A percentile compares a stretch with the other conserved stretches of the same genome.
These are phyloP conservation scores for Aegypius monachus DNA, from an alignment of 2,113 vertebrate genomes.

Conservation along the genomic window DNA sequence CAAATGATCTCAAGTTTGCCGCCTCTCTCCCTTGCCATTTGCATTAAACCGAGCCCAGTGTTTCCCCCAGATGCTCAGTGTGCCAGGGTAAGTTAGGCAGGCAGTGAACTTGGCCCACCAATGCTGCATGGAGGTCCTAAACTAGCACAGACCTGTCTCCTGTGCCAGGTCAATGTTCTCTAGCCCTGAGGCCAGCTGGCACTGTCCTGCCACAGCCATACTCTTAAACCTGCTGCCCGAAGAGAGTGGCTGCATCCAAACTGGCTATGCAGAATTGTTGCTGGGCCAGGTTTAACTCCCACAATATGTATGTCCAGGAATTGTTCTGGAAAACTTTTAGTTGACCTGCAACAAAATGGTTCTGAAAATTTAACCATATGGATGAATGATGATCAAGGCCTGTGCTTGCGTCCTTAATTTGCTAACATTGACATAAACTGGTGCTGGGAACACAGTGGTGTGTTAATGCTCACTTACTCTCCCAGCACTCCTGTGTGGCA, in stretches of 20 bases:
- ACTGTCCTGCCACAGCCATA: background rate
- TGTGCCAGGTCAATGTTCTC: conserved; percentile 5
- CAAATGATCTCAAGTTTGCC: background rate
- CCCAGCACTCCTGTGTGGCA: background rate
- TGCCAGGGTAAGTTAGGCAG: background rate
- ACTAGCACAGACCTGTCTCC: background rate
- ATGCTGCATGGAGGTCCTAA: background rate
- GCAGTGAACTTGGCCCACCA: background rate
- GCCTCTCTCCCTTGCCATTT: background rate
- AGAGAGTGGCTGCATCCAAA: background rate
- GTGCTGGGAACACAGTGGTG: background rate
- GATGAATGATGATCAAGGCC: background rate
- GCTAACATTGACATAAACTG: rapidly evolving
- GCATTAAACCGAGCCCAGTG: background rate
- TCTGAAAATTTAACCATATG: background rate
- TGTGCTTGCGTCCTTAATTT: background rate
- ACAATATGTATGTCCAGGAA: background rate
- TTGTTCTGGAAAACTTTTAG: background rate
- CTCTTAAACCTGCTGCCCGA: background rate
- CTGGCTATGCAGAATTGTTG: background rate
- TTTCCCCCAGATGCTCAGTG: background rate
- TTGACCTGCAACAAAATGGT: background rate
- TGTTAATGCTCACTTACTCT: background rate
- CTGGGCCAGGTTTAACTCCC: background rate
- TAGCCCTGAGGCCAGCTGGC: conserved; percentile 18